Base-by-base conservation (phyloP, 2,888 invertebrate genomes). In the Nysson spinosus region DNA sequence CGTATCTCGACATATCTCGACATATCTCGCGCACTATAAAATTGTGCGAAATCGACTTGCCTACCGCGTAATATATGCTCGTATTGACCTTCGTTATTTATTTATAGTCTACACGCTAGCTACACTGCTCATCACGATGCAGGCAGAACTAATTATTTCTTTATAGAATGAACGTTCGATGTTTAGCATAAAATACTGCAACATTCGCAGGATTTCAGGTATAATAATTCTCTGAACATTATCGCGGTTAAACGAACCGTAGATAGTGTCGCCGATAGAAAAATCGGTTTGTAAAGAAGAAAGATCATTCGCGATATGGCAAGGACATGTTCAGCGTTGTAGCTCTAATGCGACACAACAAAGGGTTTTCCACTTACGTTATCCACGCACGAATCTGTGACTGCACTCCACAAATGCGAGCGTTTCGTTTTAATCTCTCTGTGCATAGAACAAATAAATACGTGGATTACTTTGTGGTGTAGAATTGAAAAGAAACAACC, bases 1-100 rank as follows among this genome's bases (percentile, higher is more conserved):
- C 16, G 54, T 39, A 74, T 74, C 74, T 64, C 34, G 49, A 57
- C n/a, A n/a, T n/a, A n/a, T n/a, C n/a, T n/a, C n/a, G n/a, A n/a
- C n/a, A n/a, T n/a, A n/a, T n/a, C n/a, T 54, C 67, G 43, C 44
- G 42, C 65, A 47, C 69, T 57, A 50, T 26, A 39, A 69, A 62
- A 47, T 60, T 55, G 60, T 57, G 70, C 49, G 63, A 75, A 68
- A 67, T 65, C 32, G 51, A 56, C 55, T 12, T 34, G 22, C 35
- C 58, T 12, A 14, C 11, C 39, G 35, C 34, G 46, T 42, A 20
- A 70, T 74, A 58, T 64, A 64, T 67, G 70, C 74, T 69, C 67
- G 70, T 58, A 61, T 20, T 52, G 49, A 32, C 51, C 52, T 66
- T 55, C 34, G 32, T 72, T 57, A 46, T 40, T 32, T 30, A 42